phyloP scores from a whole-genome alignment of 2,797 vertebrate species.

The Loris lydekkerianus region DNA sequence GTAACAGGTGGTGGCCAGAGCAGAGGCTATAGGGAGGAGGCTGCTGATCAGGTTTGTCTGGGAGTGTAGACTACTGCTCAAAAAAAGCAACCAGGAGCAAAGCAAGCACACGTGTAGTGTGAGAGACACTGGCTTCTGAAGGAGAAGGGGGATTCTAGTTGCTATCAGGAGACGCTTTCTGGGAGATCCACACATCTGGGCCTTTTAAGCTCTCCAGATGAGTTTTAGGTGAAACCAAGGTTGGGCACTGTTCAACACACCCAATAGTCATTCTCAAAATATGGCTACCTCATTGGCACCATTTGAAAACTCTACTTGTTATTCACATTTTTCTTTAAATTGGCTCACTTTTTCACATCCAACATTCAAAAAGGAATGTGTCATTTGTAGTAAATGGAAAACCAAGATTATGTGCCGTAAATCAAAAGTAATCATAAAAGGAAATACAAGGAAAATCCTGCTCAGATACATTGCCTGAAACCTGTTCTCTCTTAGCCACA shows the following conservation, averaged over 20 bases:
- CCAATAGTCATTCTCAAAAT: neutral
- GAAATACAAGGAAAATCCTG: neutral
- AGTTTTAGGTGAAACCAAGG: neutral
- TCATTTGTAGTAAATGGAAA: neutral
- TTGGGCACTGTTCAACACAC: neutral
- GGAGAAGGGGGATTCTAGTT: too few species aligned
- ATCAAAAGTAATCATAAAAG: neutral
- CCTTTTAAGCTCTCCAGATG: neutral
- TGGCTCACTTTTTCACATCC: neutral
- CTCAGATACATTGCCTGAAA: neutral
- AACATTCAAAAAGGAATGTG: neutral
- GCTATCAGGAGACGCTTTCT: neutral
- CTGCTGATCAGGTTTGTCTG: neutral
- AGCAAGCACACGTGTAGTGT: fast-evolving
- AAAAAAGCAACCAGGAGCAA: too few species aligned
- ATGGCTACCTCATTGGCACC: neutral
- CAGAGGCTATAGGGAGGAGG: neutral
- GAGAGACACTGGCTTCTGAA: neutral
- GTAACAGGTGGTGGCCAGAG: neutral
- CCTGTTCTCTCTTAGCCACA: neutral
- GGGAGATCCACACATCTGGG: neutral
- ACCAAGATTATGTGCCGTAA: neutral
- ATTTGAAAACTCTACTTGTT: neutral
- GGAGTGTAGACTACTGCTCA: neutral
- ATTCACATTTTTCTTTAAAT: neutral